Base-by-base conservation (phyloP, 37 sponge, comb jelly and placozoan species). In the Halisarca cf. caerulea region DNA sequence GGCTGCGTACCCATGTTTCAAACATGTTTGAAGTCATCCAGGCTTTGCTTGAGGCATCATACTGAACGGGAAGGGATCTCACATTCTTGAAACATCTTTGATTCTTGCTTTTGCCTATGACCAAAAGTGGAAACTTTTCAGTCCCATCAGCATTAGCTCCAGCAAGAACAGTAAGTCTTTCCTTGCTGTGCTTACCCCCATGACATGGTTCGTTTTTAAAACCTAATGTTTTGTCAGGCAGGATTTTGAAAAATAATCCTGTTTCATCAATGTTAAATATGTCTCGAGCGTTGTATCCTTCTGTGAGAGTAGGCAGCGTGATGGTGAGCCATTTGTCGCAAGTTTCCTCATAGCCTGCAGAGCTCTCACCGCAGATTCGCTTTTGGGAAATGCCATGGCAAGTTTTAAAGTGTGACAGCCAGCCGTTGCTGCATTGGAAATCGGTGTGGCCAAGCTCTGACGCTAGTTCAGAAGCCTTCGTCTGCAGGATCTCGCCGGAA, bases 201-300 rank as follows among this genome's bases (percentile, higher is more conserved):
- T 71, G 72, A 39, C 72, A 71, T 71, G 72, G 41, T 39, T 71
- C 72, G 7, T 71, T 71, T 33, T 71, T 71, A 39, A 71, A 71
- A 20, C 72, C 5, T 30, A 71, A 71, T 8, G 72, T 71, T 37
- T 71, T 71, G 18, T 71, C 18, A 20, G 72, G 72, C 14, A 71
- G 72, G 41, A 71, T 35, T 39, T 62, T 62, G 30, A 20, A 62
- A 62, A 62, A 71, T 3, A 71, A 18, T 35, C 72, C 72, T 8
- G 72, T 71, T 71, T 71, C 72, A 37, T 71, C 72, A 20, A 39
- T 39, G 30, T 71, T 71, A 18, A 71, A 71, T 9, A 71, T 18
- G 72, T 71, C 32, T 9, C 18, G 5, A 5, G 18, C 4, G 14
- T 37, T 18, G 39, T 71, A 71, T 5, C 72, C 72, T 20, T 71